Evolutionary conservation across 2,797 vertebrate genomes (phyloP).

Genomic region (Galago senegalensis): DNA sequence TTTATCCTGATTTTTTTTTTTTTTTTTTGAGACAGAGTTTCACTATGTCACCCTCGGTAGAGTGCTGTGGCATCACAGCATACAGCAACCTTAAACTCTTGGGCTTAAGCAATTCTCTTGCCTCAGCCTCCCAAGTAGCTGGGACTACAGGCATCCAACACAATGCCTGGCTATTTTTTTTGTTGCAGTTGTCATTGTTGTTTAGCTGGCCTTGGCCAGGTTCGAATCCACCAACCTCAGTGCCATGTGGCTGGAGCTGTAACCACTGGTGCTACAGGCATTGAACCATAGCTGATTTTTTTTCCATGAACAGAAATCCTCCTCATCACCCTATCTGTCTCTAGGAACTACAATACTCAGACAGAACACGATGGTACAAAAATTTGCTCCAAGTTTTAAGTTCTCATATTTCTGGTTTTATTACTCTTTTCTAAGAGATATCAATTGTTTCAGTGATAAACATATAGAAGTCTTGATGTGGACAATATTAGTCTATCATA

Average conservation of each 20-base stretch:
- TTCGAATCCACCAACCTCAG: too few species aligned
- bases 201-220: too few species aligned
- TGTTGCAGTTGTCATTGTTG: too few species aligned
- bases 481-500: background rate
- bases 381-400: conserved; percentile 54
- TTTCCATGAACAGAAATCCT: background rate
- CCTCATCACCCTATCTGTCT: background rate
- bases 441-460: conserved; percentile 29
- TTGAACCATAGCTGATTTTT: background rate
- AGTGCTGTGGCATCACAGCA: too few species aligned
- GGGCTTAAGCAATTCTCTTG: too few species aligned
- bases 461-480: conserved; percentile 1
- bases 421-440: conserved; percentile 51
- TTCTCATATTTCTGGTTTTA: conserved; percentile 30
- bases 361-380: conserved; percentile 18
- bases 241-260: too few species aligned
- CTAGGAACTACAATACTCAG: conserved; percentile 41
- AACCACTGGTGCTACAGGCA: too few species aligned
- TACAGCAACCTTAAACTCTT: too few species aligned
- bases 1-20: background rate
- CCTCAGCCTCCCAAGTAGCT: too few species aligned
- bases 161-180: too few species aligned
- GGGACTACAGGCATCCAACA: too few species aligned
- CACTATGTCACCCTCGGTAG: too few species aligned
- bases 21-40: background rate